Base-by-base conservation (phyloP, 2,888 invertebrate species). In the Trimorus sp. region DNA sequence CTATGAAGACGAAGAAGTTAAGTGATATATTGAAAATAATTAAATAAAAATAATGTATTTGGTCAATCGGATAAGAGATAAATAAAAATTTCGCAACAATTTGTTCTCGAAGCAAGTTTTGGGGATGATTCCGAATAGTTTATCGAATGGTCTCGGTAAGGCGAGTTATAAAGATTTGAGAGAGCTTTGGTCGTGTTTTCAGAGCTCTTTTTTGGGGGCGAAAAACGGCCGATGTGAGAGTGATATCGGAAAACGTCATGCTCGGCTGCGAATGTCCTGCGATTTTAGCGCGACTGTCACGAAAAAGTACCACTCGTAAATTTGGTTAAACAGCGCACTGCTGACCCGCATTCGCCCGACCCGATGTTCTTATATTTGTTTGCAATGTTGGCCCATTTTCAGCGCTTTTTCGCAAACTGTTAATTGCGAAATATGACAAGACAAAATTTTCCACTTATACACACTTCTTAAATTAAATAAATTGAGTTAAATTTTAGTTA, bases 161-260 rank as follows among this genome's bases (percentile, higher is more conserved):
- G 26, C 26, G 26, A 26, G 26, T 26, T 26, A 26, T 4, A 4
- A 26, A 26, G 26, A 26, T 26, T 26, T 26, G 26, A 26, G 26
- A 26, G 26, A 26, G 26, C 26, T 26, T 26, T 26, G 26, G 26
- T 26, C 26, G 26, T 26, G 26, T 26, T 26, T 26, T 26, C 26
- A 26, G 26, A 26, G 26, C 26, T 26, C n/a, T n/a, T n/a, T 26
- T 26, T 49, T 53, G 16, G 40, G 53, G 8, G 14, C 65, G 40
- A 65, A 65, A 65, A 60, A 51, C 40, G 37, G 6, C 53, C 40
- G 53, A 65, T 53, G 53, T 14, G 26, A 38, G 16, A 53, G 16
- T 65, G 53, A 75, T 75, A 75, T 75, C 68, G 75, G 75, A 68
- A 75, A 75, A 75, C 58, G 75, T 75, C 75, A 59, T 75, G 68